Base-by-base conservation (phyloP, 37 sponge, comb jelly and placozoan genomes). In the Ianthella basta region DNA sequence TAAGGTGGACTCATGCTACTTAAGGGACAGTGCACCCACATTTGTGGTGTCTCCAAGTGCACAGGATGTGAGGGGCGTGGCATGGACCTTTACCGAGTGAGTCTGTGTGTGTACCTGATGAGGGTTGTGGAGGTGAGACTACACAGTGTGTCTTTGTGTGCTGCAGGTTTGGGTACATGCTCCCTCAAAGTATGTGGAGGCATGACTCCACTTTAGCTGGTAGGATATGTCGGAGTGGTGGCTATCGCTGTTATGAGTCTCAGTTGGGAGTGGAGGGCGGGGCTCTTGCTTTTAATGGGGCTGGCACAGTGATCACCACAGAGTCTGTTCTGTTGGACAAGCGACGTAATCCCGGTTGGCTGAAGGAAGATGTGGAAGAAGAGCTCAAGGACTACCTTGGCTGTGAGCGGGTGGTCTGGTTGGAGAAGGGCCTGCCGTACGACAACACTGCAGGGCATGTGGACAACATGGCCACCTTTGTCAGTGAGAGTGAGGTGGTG, bases 301-400 rank as follows among this genome's bases (percentile, higher is more conserved):
- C 56, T 12, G 82, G 82, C 21, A 81, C 82, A 1, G 61, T 81
- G 8, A 81, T 81, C 30, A 81, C 82, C 15, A 81, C 82, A 37
- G 61, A 57, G 61, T 20, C 82, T 59, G 82, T 81, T 2, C 63
- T 59, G n/a, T 38, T 81, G 24, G 63, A 60, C 39, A 60, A 60
- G 39, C 16, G 39, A 4, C 56, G 82, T 35, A 81, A 59, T 81
- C 60, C 60, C 35, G 35, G 24, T 29, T 21, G 50, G 50, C 30
- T 60, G 33, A 81, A 81, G 61, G 63, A 60, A 32, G 82, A 81
- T 0, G 36, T 81, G 16, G 82, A 81, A 30, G 4, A 41, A 4
- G 39, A 30, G 24, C 63, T 81, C 24, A 30, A 24, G 0, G 36
- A 59, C 15, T 60, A 60, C 39, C 61, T 81, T 8, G 82, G 82